Evolutionary conservation across 2,888 invertebrate genomes (phyloP).

Genomic region (Bombyx huttoni): DNA sequence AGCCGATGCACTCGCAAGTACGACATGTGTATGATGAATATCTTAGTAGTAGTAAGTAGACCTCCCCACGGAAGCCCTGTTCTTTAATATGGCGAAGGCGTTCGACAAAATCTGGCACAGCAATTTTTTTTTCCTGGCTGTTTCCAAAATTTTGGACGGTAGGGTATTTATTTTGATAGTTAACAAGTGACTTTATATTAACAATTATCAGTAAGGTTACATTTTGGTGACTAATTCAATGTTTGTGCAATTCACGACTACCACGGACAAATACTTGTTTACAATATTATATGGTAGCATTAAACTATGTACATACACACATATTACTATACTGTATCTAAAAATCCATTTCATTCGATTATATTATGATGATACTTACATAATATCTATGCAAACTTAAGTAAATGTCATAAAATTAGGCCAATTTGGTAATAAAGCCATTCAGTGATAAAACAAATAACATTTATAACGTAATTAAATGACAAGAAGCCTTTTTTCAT

Average conservation of each 20-base stretch:
- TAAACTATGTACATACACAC: background rate
- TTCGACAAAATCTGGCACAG: no score
- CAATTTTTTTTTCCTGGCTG: no score
- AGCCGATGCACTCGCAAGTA: no score
- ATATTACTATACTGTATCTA: no score
- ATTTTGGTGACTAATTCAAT: background rate
- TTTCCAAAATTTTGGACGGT: no score
- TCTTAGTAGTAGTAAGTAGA: no score
- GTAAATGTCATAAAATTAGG: constrained; percentile 22
- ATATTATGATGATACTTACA: constrained; percentile 1
- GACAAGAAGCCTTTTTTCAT: constrained; percentile 44
- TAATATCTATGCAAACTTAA: constrained; percentile 13
- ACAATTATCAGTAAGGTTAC: background rate
- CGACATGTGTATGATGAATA: no score
- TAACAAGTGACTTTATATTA: background rate
- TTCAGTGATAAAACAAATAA: constrained; percentile 5
- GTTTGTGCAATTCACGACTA: background rate
- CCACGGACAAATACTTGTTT: background rate
- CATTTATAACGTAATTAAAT: constrained; percentile 11
- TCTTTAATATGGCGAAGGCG: no score
- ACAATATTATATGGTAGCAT: background rate
- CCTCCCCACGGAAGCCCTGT: no score
- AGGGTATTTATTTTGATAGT: no score
- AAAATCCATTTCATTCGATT: no score
- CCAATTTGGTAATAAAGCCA: constrained; percentile 20